These are phyloP conservation scores for Rhabdomys pumilio DNA, from an alignment of 2,797 vertebrate genomes.

Conservation along the genomic window DNA sequence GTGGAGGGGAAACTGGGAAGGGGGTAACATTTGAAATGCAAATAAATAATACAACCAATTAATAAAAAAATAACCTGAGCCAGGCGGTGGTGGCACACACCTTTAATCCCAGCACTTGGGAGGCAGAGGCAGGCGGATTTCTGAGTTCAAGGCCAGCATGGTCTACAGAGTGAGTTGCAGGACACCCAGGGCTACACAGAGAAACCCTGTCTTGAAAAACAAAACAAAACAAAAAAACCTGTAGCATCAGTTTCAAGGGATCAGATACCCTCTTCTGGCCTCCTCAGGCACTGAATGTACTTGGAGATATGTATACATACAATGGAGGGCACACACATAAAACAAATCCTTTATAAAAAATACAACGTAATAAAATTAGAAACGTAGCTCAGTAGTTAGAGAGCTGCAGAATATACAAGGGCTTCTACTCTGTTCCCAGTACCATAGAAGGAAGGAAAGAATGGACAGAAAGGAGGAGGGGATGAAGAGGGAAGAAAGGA, in stretches of 20 bases:
- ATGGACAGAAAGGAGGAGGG: not conserved
- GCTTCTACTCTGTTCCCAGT: not conserved
- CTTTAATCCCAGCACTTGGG: too few relatives aligned
- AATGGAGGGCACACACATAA: not conserved
- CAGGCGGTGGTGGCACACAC: too few relatives aligned
- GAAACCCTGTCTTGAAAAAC: too few relatives aligned
- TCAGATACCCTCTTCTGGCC: not conserved
- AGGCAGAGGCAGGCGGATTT: too few relatives aligned
- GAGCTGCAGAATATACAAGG: not conserved
- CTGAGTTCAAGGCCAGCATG: too few relatives aligned
- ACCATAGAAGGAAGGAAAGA: not conserved
- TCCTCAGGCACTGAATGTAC: not conserved
- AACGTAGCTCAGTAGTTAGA: not conserved
- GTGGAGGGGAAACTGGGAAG: too few relatives aligned
- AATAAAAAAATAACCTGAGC: not conserved
- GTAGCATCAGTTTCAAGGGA: not conserved
- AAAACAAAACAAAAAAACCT: not conserved
- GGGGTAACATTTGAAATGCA: too few relatives aligned
- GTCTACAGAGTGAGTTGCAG: too few relatives aligned
- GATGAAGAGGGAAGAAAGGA: not conserved
- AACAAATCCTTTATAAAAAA: not conserved
- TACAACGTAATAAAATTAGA: not conserved
- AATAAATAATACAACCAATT: too few relatives aligned
- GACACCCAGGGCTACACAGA: too few relatives aligned
- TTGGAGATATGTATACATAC: not conserved